Percentiles rank a stretch among this genome's conserved stretches.
These are phyloP conservation scores for Drosophila tristis DNA, from an alignment of 1,140 invertebrate genomes.

Conservation along the genomic window DNA sequence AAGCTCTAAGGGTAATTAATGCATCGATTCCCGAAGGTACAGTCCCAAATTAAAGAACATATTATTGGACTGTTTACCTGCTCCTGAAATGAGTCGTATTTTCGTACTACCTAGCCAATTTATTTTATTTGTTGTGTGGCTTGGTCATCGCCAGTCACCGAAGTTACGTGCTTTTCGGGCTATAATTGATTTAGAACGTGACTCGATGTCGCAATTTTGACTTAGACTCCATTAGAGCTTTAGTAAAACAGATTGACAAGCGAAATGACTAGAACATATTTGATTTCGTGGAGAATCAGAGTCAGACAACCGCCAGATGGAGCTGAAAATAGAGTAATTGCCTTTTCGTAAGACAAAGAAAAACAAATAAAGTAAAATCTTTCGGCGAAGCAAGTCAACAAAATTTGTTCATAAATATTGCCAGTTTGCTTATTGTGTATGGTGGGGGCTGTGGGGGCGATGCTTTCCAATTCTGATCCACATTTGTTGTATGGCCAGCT, in stretches of 20 bases:
- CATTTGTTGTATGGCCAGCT: too few relatives aligned
- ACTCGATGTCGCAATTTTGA: constrained; percentile 5
- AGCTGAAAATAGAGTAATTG: constrained; percentile 53
- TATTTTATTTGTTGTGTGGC: too few relatives aligned
- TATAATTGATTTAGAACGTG: constrained; percentile 27
- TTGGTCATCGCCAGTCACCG: background rate
- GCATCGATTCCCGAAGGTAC: too few relatives aligned
- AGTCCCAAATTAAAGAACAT: too few relatives aligned
- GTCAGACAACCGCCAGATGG: constrained; percentile 25
- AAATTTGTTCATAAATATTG: constrained; percentile 41
- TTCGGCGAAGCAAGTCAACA: constrained; percentile 14
- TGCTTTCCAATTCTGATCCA: constrained; percentile 6
- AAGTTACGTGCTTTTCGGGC: constrained; percentile 27
- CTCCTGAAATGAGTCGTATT: too few relatives aligned
- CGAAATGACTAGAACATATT: background rate
- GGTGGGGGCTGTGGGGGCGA: constrained; percentile 3
- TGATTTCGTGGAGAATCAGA: background rate
- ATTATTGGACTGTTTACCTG: too few relatives aligned
- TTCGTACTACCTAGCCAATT: too few relatives aligned
- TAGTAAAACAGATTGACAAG: constrained; percentile 10
- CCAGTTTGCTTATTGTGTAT: too few relatives aligned
- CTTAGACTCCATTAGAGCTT: background rate
- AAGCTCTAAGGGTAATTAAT: too few relatives aligned
- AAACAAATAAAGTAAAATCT: constrained; percentile 50
- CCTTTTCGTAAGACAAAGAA: constrained; percentile 32